phyloP scores from a whole-genome alignment of 2,113 vertebrate species.

The Platycercus adscitus region DNA sequence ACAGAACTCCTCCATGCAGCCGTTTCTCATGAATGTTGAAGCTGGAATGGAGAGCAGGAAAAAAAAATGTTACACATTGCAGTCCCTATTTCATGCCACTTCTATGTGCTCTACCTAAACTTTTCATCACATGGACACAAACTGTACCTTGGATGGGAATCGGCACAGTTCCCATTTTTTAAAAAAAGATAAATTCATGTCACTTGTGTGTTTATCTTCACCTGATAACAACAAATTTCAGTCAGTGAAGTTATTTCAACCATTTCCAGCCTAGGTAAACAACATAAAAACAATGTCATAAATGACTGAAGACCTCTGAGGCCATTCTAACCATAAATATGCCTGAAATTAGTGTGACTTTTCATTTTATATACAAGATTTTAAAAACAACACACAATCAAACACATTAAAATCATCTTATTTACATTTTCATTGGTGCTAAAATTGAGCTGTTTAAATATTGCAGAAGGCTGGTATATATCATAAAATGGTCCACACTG shows the following conservation, averaged over 20 bases:
- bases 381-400: constrained; percentile 74
- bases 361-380: constrained; percentile 86
- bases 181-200: neutral
- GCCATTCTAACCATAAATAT: constrained; percentile 80
- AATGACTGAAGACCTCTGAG: constrained; percentile 75
- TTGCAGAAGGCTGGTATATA: constrained; percentile 77
- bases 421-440: constrained; percentile 84
- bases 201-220: constrained; percentile 54
- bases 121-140: neutral
- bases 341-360: constrained; percentile 79
- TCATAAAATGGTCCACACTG: constrained; percentile 71
- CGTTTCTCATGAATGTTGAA: constrained; percentile 66
- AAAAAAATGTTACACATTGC: constrained; percentile 44
- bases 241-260: constrained; percentile 69
- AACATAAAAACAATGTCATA: constrained; percentile 72
- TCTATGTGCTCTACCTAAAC: constrained; percentile 34
- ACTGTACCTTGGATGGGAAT: neutral
- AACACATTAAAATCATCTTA: constrained; percentile 87
- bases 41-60: constrained; percentile 60
- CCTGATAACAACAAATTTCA: constrained; percentile 62
- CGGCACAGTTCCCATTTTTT: neutral
- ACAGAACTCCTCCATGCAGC: constrained; percentile 67
- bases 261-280: constrained; percentile 80
- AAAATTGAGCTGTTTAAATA: constrained; percentile 80
- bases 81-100: constrained; percentile 55